Percentiles rank a stretch among this genome's conserved stretches.
These are phyloP conservation scores for Entomobrya multifasciata DNA, from an alignment of 2,888 invertebrate species.

Conservation along the genomic window DNA sequence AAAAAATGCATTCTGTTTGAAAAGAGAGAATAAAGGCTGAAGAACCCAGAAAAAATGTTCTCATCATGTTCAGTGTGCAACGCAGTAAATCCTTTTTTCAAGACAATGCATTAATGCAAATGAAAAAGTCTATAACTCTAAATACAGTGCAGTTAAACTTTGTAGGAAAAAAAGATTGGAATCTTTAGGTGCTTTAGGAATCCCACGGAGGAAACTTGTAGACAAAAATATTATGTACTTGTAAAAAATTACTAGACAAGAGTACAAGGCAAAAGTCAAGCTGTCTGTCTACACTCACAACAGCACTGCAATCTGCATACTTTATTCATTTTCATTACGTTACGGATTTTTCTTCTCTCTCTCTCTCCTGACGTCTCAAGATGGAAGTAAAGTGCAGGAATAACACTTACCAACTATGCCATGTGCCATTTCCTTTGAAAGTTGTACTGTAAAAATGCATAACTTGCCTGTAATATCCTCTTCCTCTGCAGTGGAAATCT, in stretches of 20 bases:
- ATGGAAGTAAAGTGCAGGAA: constrained; percentile 1
- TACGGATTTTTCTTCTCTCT: constrained; percentile 24
- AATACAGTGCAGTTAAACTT: no score
- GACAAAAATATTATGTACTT: not conserved
- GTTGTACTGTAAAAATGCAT: constrained; percentile 25
- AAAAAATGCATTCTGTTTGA: no score
- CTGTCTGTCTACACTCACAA: constrained; percentile 17
- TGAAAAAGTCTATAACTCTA: no score
- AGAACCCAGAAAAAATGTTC: no score
- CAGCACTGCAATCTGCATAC: no score
- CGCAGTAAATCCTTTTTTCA: no score
- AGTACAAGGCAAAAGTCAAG: constrained; percentile 44
- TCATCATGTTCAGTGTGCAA: no score
- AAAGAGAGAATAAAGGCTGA: no score
- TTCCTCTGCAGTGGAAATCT: not conserved
- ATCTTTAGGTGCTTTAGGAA: not conserved
- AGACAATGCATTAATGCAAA: no score
- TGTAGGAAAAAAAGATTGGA: not conserved
- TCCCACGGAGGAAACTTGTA: not conserved
- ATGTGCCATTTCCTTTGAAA: constrained; percentile 40
- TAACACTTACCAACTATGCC: not conserved
- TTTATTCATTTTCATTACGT: not conserved
- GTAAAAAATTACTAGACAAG: not conserved
- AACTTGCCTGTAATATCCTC: not conserved
- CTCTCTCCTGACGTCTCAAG: no score